A percentile compares a stretch with the other conserved stretches of the same genome.
Conservation (phyloP, 2,888 invertebrate species). For the Scrobipalpa costella region DNA sequence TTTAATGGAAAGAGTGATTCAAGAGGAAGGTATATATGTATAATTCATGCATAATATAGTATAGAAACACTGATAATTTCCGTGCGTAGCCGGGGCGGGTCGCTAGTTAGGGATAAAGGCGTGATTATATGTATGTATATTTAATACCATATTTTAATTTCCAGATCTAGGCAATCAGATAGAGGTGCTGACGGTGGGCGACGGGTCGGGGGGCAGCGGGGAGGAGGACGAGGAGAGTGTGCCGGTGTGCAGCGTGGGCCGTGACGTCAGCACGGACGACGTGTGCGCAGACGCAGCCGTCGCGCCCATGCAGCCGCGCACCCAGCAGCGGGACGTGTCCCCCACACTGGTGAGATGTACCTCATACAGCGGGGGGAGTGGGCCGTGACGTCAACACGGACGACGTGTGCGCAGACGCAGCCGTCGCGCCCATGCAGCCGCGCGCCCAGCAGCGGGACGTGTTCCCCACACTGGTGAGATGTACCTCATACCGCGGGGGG, state of each 20-base stretch:
- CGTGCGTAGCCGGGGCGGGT: no score
- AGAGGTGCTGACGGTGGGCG: conserved; percentile 74
- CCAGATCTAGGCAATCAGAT: conserved; percentile 77
- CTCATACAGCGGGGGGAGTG: conserved; percentile 40
- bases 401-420: conserved; percentile 73
- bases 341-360: conserved; percentile 57
- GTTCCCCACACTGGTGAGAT: conserved; percentile 63
- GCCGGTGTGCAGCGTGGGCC: conserved; percentile 66
- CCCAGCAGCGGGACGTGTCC: conserved; percentile 50
- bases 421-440: conserved; percentile 67
- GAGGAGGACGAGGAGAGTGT: conserved; percentile 72
- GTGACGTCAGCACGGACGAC: conserved; percentile 73
- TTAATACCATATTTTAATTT: conserved; percentile 40
- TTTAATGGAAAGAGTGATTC: no score
- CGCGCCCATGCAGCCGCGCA: conserved; percentile 60
- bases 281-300: conserved; percentile 74
- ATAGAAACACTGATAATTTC: no score
- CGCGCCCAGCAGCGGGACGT: conserved; percentile 46
- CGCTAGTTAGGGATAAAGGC: no score
- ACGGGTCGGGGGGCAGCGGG: conserved; percentile 63
- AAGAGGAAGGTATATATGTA: no score
- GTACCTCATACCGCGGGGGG: no score
- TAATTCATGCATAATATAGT: no score
- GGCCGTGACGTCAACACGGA: conserved; percentile 71
- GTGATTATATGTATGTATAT: no score